These are phyloP conservation scores for Synanthedon myopaeformis DNA, from an alignment of 2,888 invertebrate species.

Conservation along the genomic window DNA sequence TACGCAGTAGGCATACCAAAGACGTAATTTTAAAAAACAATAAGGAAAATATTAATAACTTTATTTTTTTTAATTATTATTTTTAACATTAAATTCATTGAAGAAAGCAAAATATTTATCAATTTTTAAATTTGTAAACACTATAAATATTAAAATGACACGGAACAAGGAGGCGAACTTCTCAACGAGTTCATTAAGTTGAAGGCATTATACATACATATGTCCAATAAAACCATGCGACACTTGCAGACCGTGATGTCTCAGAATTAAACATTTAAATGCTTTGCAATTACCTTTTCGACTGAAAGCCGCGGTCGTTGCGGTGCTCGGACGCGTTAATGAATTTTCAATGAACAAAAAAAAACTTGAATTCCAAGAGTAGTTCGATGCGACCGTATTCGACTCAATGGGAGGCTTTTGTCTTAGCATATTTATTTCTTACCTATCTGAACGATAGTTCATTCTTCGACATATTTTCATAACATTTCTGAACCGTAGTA, in stretches of 20 bases:
- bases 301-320: slow-evolving; percentile 43
- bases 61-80: too few species aligned
- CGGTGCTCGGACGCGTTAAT: slow-evolving; percentile 34
- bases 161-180: neutral
- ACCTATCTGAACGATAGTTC: too few species aligned
- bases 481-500: too few species aligned
- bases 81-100: too few species aligned
- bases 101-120: too few species aligned
- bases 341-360: slow-evolving; percentile 28
- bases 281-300: slow-evolving; percentile 44
- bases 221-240: slow-evolving; percentile 34
- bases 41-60: too few species aligned
- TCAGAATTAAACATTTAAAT: slow-evolving; percentile 47
- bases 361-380: neutral
- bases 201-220: slow-evolving; percentile 13
- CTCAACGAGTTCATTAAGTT: slow-evolving; percentile 39
- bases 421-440: too few species aligned
- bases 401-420: neutral
- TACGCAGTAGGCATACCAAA: too few species aligned
- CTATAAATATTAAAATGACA: neutral
- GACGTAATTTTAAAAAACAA: too few species aligned
- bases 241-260: slow-evolving; percentile 27
- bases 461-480: too few species aligned
- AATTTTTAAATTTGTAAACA: too few species aligned
- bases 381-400: neutral